These are phyloP conservation scores for Acronicta alni DNA, from an alignment of 2,888 invertebrate genomes.

Conservation along the genomic window DNA sequence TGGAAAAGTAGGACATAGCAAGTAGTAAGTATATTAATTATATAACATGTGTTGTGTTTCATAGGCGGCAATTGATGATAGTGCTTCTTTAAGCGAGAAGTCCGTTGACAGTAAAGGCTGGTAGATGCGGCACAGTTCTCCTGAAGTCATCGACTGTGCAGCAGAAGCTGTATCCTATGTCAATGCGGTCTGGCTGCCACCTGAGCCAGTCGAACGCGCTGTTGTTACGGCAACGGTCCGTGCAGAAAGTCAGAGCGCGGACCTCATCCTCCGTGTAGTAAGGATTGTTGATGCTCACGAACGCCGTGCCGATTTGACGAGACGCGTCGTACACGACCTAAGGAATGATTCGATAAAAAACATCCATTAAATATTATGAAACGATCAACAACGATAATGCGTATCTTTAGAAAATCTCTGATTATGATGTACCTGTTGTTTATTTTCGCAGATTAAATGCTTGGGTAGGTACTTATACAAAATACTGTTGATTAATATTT, in stretches of 20 bases:
- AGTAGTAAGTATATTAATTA: too few species aligned
- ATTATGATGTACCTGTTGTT: background rate
- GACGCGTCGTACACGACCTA: slow-evolving; percentile 88
- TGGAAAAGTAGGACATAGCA: too few species aligned
- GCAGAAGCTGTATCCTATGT: slow-evolving; percentile 90
- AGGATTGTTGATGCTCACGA: slow-evolving; percentile 91
- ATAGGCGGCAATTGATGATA: background rate
- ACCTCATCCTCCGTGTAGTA: slow-evolving; percentile 80
- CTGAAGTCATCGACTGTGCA: slow-evolving; percentile 90
- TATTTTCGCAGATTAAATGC: too few species aligned
- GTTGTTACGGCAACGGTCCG: slow-evolving; percentile 88
- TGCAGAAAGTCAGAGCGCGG: slow-evolving; percentile 83
- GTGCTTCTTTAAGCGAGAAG: slow-evolving; percentile 64
- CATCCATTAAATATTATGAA: background rate
- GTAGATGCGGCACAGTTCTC: slow-evolving; percentile 86
- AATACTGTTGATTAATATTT: too few species aligned
- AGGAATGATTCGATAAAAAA: slow-evolving; percentile 4
- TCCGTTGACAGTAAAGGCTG: slow-evolving; percentile 82
- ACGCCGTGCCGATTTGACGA: slow-evolving; percentile 86
- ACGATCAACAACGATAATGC: background rate
- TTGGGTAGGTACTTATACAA: too few species aligned
- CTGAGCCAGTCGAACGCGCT: slow-evolving; percentile 89
- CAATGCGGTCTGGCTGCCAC: slow-evolving; percentile 86
- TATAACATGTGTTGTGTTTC: background rate
- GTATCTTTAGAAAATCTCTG: background rate